A percentile compares a stretch with the other conserved stretches of the same genome.
Evolutionary conservation across 2,888 invertebrate species (phyloP).

Genomic region (Caenorhabditis sp.): DNA sequence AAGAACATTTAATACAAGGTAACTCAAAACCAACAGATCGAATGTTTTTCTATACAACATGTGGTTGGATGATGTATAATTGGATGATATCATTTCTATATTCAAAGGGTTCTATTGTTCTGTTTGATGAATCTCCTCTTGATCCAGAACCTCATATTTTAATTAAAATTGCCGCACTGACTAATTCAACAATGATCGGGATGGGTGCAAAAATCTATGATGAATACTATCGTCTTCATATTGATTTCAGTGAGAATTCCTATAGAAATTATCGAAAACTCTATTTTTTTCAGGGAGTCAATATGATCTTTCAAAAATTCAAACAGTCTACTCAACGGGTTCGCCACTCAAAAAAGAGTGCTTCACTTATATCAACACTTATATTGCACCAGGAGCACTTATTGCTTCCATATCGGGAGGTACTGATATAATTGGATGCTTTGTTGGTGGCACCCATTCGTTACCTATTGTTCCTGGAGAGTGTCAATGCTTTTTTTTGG

Average conservation of each 20-base stretch:
- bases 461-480: conserved; percentile 75
- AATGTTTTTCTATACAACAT: conserved; percentile 76
- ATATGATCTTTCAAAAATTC: conserved; percentile 73
- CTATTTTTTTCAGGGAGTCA: conserved; percentile 69
- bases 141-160: conserved; percentile 73
- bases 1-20: conserved; percentile 75
- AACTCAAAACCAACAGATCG: conserved; percentile 73
- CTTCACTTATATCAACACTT: conserved; percentile 75
- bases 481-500: conserved; percentile 74
- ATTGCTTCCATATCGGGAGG: conserved; percentile 73
- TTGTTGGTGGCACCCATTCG: conserved; percentile 74
- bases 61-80: conserved; percentile 78
- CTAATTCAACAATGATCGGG: conserved; percentile 74
- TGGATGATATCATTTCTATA: conserved; percentile 73
- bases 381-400: conserved; percentile 71
- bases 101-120: conserved; percentile 71
- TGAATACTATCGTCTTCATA: conserved; percentile 73
- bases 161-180: conserved; percentile 70
- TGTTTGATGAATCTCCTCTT: conserved; percentile 76
- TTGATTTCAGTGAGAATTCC: conserved; percentile 56
- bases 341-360: conserved; percentile 74
- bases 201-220: conserved; percentile 75
- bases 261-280: neutral
- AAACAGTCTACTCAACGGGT: conserved; percentile 72
- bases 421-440: conserved; percentile 76